These are phyloP conservation scores for Tautogolabrus adspersus DNA, from an alignment of 2,113 vertebrate genomes.

Conservation along the genomic window DNA sequence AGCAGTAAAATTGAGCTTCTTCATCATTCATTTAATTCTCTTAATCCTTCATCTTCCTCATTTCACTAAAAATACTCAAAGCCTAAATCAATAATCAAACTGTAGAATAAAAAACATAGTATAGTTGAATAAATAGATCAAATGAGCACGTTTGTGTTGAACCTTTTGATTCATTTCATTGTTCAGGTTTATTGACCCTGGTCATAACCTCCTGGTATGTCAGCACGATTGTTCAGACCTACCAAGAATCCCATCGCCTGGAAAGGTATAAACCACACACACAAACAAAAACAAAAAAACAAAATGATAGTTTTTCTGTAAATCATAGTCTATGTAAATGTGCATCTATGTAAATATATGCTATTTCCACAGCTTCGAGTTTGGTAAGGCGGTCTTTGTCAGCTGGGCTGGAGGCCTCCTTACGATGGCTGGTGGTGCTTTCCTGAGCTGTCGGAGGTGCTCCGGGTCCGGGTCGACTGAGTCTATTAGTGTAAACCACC, in stretches of 20 bases:
- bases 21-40: no score
- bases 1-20: no score
- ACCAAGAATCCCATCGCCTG: conserved; percentile 10
- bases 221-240: conserved; percentile 76
- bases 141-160: no score
- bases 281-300: background rate
- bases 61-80: no score
- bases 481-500: conserved; percentile 79
- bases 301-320: background rate
- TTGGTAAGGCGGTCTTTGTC: conserved; percentile 91
- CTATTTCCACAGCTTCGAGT: conserved; percentile 84
- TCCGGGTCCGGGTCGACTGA: conserved; percentile 66
- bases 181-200: conserved; percentile 86
- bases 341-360: background rate
- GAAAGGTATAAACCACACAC: conserved; percentile 44
- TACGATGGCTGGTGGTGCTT: conserved; percentile 86
- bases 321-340: background rate
- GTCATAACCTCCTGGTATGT: conserved; percentile 91
- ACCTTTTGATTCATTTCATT: background rate
- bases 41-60: no score
- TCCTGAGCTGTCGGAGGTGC: conserved; percentile 87
- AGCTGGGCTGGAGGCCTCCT: conserved; percentile 90
- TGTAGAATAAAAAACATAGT: no score
- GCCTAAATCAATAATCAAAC: no score
- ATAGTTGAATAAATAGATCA: no score